Evolutionary conservation across 2,888 invertebrate genomes (phyloP), one percentile per base, ranked within the genome.

Genomic region (Caenorhabditis virilis): DNA sequence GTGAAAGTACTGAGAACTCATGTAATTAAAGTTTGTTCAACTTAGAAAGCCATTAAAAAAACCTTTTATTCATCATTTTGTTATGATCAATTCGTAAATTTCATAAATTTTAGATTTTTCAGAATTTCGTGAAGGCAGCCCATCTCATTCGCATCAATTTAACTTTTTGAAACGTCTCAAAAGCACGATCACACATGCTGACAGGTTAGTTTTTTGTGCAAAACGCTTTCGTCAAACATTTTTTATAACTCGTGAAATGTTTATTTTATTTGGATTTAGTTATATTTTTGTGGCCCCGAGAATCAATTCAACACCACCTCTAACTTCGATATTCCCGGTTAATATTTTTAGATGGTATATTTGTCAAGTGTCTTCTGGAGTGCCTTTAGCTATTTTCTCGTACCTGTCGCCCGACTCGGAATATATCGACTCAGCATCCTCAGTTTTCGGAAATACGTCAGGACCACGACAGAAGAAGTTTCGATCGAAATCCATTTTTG

Each of bases 401-500:
- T 62, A 72, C 35, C 39, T 72, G 23, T 39, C 50, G 15, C 26
- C 50, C 33, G 55, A 51, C 39, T 47, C 45, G 43, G 55, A 53
- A 25, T 52, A 52, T 45, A 23, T 52, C 5, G 59, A 60, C 38
- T 52, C 59, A 0, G n/a, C 47, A 36, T 35, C 55, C 16, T 41
- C 59, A 11, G 38, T 57, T 25, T 63, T 63, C 22, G 52, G 52
- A 15, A 63, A 57, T 42, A 53, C 30, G 7, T 41, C 35, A 16
- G 50, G 23, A 16, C 9, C n/a, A n/a, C 22, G 25, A 9, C 5
- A 18, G 13, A 59, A 60, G 38, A 53, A 51, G 20, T 47, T 53
- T n/a, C 56, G 66, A 9, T 66, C 66, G 13, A 66, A 59, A 33
- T 66, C 66, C 9, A 66, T 66, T 35, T 66, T 66, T 23, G 66